phyloP scores from a whole-genome alignment of 2,113 vertebrate genomes.

The Labrus mixtus region DNA sequence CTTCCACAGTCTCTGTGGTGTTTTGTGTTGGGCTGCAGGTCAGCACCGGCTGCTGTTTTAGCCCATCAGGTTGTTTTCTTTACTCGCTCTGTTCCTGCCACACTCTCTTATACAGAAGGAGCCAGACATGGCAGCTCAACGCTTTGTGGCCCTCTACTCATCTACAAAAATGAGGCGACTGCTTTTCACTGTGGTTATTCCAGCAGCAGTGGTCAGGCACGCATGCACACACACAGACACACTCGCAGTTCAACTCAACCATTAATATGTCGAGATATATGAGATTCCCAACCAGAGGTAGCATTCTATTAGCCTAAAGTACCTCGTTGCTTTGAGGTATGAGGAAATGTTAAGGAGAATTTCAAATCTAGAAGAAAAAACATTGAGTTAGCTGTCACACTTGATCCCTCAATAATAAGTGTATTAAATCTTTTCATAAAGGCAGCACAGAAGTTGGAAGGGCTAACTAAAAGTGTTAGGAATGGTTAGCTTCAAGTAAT shows the following conservation, averaged over 20 bases:
- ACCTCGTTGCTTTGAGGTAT: no score
- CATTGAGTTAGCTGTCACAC: background rate
- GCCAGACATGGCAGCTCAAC: constrained; percentile 43
- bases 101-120: constrained; percentile 43
- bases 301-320: background rate
- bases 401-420: background rate
- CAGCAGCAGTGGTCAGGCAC: constrained; percentile 29
- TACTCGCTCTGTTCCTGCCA: constrained; percentile 53
- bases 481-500: background rate
- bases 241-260: constrained; percentile 2
- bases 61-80: constrained; percentile 69
- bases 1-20: constrained; percentile 38
- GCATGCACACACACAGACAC: constrained; percentile 11
- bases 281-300: background rate
- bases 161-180: constrained; percentile 52
- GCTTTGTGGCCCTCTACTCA: constrained; percentile 60
- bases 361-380: background rate
- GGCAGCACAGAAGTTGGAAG: no score
- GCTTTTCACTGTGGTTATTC: constrained; percentile 41
- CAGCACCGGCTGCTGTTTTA: constrained; percentile 53
- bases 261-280: background rate
- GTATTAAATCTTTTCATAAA: no score
- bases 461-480: background rate
- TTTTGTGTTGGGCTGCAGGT: constrained; percentile 66
- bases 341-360: background rate